Base-by-base conservation (phyloP, 2,113 vertebrate genomes). In the Peromyscus californicus region DNA sequence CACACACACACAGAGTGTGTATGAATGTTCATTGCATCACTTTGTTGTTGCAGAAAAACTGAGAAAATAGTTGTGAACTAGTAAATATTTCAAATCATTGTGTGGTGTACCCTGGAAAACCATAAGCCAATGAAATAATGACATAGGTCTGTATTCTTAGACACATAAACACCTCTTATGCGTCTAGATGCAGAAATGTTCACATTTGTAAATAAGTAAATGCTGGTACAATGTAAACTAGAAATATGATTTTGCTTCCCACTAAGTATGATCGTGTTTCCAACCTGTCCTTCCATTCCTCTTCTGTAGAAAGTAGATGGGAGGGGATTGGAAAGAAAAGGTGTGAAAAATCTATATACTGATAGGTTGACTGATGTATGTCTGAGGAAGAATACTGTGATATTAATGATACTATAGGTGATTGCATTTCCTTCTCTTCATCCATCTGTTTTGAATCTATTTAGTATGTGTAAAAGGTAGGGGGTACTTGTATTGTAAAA, bases 341-440 rank as follows among this genome's bases (percentile, higher is more conserved):
- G 29, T 91, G 29, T 67, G 29, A 31, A 16, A 96, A 90, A 29
- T 72, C 69, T 79, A 0, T 83, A 26, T 83, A 59, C 96, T 79
- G 74, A 89, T 84, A 75, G 72, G 22, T 83, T 87, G 17, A 90
- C 17, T 82, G 13, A 54, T 72, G 39, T 87, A 90, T 90, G 42
- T 54, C 22, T 90, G 26, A 93, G 78, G 16, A 74, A 33, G 5
- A 9, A 72, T 42, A 51, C 31, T 57, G 31, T 51, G 7, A 31
- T 95, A 31, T 61, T 74, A 39, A 26, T 87, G 12, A 88, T 84
- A 87, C 76, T 94, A 21, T 61, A 75, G 69, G 17, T 90, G 7
- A 86, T 93, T 95, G 93, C 15, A 54, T 90, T 93, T 94, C 91
- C 42, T 65, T 91, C 45, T 65, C 91, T 94, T 84, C 17, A 91